Percentiles rank a stretch among this genome's conserved stretches.
phyloP scores from a whole-genome alignment of 1,140 invertebrate genomes.

The Lasioglossum baleicum region DNA sequence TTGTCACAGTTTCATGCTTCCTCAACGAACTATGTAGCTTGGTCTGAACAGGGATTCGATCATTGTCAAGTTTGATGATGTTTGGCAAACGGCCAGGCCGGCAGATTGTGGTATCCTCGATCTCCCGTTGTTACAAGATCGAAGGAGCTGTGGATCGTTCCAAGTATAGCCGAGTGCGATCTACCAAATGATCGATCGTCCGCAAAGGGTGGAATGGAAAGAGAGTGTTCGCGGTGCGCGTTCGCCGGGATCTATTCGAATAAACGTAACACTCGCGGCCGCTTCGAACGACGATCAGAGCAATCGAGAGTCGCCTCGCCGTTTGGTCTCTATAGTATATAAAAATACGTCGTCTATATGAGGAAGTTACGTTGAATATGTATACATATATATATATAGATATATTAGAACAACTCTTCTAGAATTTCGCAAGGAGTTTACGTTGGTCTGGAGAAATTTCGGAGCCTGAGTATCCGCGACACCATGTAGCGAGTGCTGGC shows the following conservation, averaged over 20 bases:
- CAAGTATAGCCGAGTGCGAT: background rate
- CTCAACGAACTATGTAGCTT: background rate
- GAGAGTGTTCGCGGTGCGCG: background rate
- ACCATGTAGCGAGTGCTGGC: constrained; percentile 75
- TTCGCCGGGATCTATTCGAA: constrained; percentile 9
- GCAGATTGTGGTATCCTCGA: no score
- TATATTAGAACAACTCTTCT: constrained; percentile 24
- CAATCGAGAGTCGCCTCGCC: background rate
- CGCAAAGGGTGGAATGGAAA: background rate
- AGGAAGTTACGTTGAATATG: constrained; percentile 41
- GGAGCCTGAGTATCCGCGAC: constrained; percentile 68
- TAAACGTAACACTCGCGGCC: background rate
- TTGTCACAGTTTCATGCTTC: background rate
- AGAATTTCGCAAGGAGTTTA: constrained; percentile 26
- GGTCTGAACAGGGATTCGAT: background rate
- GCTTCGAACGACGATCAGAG: constrained; percentile 5
- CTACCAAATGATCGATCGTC: background rate
- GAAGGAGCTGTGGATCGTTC: no score
- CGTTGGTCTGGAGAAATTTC: constrained; percentile 58
- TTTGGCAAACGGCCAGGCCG: no score
- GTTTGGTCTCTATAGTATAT: constrained; percentile 34
- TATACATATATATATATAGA: constrained; percentile 15
- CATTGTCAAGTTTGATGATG: background rate
- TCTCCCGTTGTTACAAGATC: no score
- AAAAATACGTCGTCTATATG: constrained; percentile 50